Evolutionary conservation across 2,113 vertebrate genomes (phyloP).

Genomic region (Elephantulus edwardii): DNA sequence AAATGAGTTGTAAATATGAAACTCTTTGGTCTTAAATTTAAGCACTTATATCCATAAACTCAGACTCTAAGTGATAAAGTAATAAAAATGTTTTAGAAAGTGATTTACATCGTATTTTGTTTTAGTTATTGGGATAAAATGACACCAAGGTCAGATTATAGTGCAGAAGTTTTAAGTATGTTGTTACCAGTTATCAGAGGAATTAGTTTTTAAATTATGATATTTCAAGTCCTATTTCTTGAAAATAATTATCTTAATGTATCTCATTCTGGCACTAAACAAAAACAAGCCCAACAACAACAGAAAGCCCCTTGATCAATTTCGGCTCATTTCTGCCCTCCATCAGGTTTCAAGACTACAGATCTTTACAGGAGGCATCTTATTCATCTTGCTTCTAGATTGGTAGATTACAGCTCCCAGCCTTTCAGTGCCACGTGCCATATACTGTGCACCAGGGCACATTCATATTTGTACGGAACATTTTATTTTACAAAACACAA

Average conservation of each 20-base stretch:
- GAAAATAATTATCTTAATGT: background rate
- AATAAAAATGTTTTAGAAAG: background rate
- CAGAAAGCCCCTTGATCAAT: too few relatives aligned
- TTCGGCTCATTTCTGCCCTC: too few relatives aligned
- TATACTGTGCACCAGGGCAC: too few relatives aligned
- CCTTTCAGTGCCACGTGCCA: too few relatives aligned
- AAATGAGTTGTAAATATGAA: constrained; percentile 15
- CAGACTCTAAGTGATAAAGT: background rate
- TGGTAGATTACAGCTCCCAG: too few relatives aligned
- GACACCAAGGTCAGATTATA: background rate
- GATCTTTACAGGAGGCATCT: too few relatives aligned
- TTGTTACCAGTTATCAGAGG: background rate
- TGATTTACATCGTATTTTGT: background rate
- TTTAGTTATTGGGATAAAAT: background rate
- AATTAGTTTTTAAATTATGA: constrained; percentile 22
- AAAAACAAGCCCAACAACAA: too few relatives aligned
- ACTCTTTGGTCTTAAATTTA: constrained; percentile 47
- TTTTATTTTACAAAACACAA: background rate
- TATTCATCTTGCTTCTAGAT: too few relatives aligned
- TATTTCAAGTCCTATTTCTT: background rate
- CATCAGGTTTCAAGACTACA: too few relatives aligned
- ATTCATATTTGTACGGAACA: background rate
- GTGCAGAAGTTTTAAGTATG: background rate
- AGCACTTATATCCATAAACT: constrained; percentile 19
- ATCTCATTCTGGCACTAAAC: background rate